Percentiles rank a stretch among this genome's conserved stretches.
These are phyloP conservation scores for Machimus rusticus DNA, from an alignment of 2,888 invertebrate genomes.

Conservation along the genomic window DNA sequence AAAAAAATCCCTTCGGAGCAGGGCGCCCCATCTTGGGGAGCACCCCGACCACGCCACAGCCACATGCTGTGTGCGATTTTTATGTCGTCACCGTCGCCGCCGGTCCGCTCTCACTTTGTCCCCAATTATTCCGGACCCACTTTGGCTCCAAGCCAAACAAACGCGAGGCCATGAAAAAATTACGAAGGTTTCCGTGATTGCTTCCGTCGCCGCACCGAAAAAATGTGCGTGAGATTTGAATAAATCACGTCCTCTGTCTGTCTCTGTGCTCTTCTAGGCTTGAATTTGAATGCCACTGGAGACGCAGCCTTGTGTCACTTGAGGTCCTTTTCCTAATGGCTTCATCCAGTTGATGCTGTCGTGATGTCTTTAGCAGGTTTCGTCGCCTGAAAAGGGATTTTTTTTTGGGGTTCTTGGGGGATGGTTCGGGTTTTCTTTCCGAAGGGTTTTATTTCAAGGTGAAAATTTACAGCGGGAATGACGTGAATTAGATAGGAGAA, in stretches of 20 bases:
- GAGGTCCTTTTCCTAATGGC: neutral
- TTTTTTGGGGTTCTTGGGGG: neutral
- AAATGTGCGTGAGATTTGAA: neutral
- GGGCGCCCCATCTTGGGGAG: neutral
- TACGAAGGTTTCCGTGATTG: neutral
- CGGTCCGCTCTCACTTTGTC: conserved; percentile 7
- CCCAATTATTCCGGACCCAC: conserved; percentile 16
- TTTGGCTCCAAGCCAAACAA: conserved; percentile 23
- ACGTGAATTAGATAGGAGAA: neutral
- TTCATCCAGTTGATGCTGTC: neutral
- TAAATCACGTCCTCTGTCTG: neutral
- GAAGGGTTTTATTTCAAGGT: neutral
- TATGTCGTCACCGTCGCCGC: conserved; percentile 21
- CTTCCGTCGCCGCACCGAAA: neutral
- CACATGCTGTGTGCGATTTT: conserved; percentile 11
- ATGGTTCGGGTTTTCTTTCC: neutral
- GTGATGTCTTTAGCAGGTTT: neutral
- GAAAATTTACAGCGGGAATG: neutral
- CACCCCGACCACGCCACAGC: neutral
- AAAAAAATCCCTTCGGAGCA: neutral
- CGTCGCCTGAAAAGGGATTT: neutral
- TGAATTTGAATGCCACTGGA: neutral
- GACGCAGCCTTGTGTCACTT: neutral
- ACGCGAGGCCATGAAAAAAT: neutral
- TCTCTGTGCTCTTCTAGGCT: neutral